Evolutionary conservation across 2,888 invertebrate species (phyloP).

Genomic region (Cyclophora albipunctata): DNA sequence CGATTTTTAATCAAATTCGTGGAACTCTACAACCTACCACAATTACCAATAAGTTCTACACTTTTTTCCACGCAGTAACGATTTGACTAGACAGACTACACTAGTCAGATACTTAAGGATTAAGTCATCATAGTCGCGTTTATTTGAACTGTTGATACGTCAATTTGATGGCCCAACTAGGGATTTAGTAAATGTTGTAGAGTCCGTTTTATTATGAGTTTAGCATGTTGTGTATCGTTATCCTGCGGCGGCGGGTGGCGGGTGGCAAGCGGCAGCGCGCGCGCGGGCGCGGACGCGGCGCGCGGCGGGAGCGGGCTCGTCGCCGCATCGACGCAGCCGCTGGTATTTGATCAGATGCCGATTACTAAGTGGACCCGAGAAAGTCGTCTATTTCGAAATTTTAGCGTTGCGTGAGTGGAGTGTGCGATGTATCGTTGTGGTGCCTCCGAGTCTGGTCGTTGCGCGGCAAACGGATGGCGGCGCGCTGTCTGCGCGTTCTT

Average conservation of each 20-base stretch:
- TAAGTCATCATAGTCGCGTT: too few relatives aligned
- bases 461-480: constrained; percentile 61
- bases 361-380: constrained; percentile 62
- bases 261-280: not conserved
- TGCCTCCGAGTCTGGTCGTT: constrained; percentile 66
- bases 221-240: too few relatives aligned
- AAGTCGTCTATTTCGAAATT: constrained; percentile 71
- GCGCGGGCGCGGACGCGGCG: constrained; percentile 7
- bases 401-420: constrained; percentile 60
- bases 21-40: too few relatives aligned
- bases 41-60: too few relatives aligned
- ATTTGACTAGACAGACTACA: too few relatives aligned
- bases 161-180: too few relatives aligned
- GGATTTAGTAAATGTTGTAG: too few relatives aligned
- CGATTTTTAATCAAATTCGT: constrained; percentile 5
- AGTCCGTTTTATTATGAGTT: too few relatives aligned
- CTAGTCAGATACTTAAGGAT: too few relatives aligned
- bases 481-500: constrained; percentile 71
- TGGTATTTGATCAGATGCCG: constrained; percentile 48
- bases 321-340: constrained; percentile 33
- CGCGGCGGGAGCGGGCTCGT: constrained; percentile 26
- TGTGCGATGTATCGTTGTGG: constrained; percentile 65
- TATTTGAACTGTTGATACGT: too few relatives aligned
- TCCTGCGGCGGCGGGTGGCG: not conserved
- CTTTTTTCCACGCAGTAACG: too few relatives aligned